phyloP scores from a whole-genome alignment of 2,797 vertebrate species.

The Acrocephalus scirpaceus region DNA sequence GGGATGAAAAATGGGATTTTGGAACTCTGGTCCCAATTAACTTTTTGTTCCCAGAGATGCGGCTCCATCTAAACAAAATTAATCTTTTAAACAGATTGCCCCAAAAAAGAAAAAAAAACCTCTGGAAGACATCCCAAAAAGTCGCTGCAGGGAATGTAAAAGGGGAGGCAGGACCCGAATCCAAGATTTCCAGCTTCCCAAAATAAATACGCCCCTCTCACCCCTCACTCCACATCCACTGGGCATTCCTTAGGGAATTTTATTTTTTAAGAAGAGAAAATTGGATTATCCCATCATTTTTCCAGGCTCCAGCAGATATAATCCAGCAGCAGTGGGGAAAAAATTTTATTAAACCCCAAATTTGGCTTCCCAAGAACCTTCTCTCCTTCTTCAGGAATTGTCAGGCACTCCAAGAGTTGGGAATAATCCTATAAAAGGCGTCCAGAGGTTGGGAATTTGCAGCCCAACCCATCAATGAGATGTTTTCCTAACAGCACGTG shows the following conservation, averaged over 20 bases:
- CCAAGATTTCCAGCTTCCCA: background rate
- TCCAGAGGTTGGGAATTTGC: background rate
- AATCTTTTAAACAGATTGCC: slow-evolving; percentile 47
- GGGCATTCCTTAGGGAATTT: background rate
- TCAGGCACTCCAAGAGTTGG: background rate
- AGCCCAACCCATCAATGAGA: fast-evolving
- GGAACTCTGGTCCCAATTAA: slow-evolving; percentile 64
- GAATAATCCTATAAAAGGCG: background rate
- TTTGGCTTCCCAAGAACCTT: background rate
- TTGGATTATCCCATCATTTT: fast-evolving
- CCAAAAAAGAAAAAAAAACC: background rate
- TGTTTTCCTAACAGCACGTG: background rate
- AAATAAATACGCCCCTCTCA: background rate
- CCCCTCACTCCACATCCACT: background rate
- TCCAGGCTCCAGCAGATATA: fast-evolving
- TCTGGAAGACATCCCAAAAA: slow-evolving; percentile 7
- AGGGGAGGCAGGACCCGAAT: background rate
- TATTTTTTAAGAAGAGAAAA: background rate
- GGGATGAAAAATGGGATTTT: slow-evolving; percentile 51
- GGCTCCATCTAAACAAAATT: slow-evolving; percentile 5
- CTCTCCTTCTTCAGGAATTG: background rate
- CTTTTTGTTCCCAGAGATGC: slow-evolving; percentile 28
- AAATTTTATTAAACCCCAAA: background rate
- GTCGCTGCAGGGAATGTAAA: background rate
- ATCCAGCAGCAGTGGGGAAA: background rate